Evolutionary conservation across 2,888 invertebrate species (phyloP).

Genomic region (Cylindroiulus punctatus): DNA sequence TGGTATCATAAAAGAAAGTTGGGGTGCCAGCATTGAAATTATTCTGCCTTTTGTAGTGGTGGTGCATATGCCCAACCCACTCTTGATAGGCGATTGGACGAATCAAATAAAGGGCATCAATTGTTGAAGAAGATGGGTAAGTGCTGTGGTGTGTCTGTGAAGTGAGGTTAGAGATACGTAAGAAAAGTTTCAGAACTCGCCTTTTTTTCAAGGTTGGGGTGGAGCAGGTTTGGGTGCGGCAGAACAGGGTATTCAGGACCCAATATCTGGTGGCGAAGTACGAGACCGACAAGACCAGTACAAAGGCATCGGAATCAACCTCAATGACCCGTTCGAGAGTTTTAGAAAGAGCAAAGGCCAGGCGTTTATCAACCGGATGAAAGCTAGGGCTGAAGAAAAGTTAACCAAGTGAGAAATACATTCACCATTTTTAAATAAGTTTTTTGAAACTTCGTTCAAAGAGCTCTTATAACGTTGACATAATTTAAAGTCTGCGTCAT

Average conservation of each 20-base stretch:
- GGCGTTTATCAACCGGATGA: conserved; percentile 93
- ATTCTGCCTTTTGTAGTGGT: conserved; percentile 50
- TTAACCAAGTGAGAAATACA: conserved; percentile 5
- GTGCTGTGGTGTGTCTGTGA: conserved; percentile 55
- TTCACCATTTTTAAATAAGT: background rate
- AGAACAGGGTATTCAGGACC: conserved; percentile 95
- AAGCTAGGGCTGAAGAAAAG: conserved; percentile 78
- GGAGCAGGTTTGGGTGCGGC: conserved; percentile 93
- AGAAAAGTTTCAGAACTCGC: background rate
- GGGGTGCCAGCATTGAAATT: background rate
- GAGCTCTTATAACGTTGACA: background rate
- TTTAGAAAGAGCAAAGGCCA: conserved; percentile 96
- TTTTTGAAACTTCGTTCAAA: background rate
- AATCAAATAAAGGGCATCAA: conserved; percentile 96
- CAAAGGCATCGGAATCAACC: conserved; percentile 91
- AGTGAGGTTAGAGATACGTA: background rate
- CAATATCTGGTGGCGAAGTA: conserved; percentile 89
- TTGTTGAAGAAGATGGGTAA: conserved; percentile 92
- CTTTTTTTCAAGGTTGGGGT: conserved; percentile 77
- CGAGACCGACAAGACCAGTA: conserved; percentile 92
- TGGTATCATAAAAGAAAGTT: background rate
- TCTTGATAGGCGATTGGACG: conserved; percentile 69
- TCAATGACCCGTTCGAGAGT: conserved; percentile 96
- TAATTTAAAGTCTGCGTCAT: background rate
- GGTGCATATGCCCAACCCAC: conserved; percentile 52